A percentile compares a stretch with the other conserved stretches of the same genome.
Conservation (phyloP, 2,113 vertebrate species). For the Meleagris gallopavo region DNA sequence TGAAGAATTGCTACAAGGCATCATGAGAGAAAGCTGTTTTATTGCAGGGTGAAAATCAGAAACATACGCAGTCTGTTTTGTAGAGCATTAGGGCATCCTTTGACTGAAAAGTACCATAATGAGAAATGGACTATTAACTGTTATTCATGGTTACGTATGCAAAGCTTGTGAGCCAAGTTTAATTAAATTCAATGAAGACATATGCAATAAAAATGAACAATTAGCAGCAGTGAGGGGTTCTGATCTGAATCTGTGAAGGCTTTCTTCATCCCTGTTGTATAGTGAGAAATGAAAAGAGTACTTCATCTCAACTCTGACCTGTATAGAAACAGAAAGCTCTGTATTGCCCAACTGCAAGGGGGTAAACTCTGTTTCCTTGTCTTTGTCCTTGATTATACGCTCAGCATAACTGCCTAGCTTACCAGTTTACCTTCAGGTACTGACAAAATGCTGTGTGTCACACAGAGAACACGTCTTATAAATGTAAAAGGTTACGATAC, state of each 20-base stretch:
- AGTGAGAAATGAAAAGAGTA: not conserved
- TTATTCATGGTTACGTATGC: not conserved
- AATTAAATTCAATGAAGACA: constrained; percentile 26
- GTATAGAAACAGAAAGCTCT: not conserved
- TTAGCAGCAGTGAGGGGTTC: not conserved
- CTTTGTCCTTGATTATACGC: not conserved
- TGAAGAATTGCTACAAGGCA: not conserved
- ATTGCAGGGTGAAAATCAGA: not conserved
- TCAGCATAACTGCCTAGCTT: not conserved
- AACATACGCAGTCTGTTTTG: not conserved
- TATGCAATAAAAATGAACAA: constrained; percentile 22
- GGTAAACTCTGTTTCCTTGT: not conserved
- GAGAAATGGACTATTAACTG: constrained; percentile 10
- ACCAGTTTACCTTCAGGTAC: not conserved
- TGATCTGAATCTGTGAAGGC: not conserved
- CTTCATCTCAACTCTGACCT: not conserved
- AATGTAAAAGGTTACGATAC: not conserved
- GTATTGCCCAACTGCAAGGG: accelerated
- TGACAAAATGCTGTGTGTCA: not conserved
- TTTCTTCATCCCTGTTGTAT: not conserved
- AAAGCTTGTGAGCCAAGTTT: constrained; percentile 20
- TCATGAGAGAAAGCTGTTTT: not conserved
- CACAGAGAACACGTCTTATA: not conserved
- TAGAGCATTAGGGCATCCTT: not conserved
- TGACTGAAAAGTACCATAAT: not conserved